These are phyloP conservation scores for Tetrao urogallus DNA, from an alignment of 2,113 vertebrate genomes.

Conservation along the genomic window DNA sequence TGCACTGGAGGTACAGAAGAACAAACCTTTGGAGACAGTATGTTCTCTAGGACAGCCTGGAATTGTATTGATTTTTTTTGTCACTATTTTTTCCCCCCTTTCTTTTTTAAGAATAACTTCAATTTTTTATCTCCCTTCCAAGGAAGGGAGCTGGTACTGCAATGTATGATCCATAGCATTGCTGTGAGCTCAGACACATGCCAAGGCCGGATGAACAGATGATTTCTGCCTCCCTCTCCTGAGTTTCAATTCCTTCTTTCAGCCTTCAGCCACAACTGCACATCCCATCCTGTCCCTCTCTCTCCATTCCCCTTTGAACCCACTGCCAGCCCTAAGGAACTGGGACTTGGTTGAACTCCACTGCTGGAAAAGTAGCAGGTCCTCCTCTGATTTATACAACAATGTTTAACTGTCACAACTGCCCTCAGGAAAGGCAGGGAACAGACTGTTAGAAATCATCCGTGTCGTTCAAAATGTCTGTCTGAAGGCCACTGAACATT, in stretches of 20 bases:
- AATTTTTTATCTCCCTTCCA: conserved; percentile 45
- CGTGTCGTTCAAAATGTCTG: neutral
- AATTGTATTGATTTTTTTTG: neutral
- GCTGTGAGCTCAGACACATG: neutral
- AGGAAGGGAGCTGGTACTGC: conserved; percentile 20
- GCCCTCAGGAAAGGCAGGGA: neutral
- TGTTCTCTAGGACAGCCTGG: neutral
- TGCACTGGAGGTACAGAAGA: neutral
- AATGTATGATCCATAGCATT: accelerated
- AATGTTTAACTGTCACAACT: neutral
- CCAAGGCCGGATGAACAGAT: neutral
- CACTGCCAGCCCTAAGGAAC: neutral
- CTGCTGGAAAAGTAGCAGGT: neutral
- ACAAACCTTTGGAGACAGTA: neutral
- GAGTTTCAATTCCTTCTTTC: neutral
- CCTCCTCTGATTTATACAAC: accelerated
- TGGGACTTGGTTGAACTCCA: neutral
- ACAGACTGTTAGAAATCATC: neutral
- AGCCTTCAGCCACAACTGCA: neutral
- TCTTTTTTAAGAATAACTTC: neutral
- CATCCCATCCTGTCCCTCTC: neutral
- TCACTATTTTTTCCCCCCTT: accelerated
- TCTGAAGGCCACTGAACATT: neutral
- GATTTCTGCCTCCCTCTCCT: neutral
- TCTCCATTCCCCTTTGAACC: neutral